phyloP scores from a whole-genome alignment of 2,797 vertebrate genomes.

The Pachyuromys duprasi region DNA sequence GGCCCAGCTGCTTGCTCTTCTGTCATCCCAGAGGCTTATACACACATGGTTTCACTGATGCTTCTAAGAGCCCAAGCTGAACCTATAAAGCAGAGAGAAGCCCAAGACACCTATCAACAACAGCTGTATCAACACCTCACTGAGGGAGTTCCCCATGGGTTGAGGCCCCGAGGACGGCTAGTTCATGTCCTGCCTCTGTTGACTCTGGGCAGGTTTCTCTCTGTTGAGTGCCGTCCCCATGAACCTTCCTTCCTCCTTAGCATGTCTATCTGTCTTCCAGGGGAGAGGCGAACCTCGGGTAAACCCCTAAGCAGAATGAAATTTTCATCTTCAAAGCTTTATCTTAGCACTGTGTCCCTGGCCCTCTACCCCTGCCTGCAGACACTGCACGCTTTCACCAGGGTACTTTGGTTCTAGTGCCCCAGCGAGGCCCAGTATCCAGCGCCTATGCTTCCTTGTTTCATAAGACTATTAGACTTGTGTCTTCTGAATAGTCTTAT shows the following conservation, averaged over 20 bases:
- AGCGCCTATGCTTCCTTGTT: not conserved
- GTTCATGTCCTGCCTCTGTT: not conserved
- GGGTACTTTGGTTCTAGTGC: not conserved
- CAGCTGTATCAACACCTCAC: not conserved
- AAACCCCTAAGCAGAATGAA: not conserved
- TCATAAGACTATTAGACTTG: not conserved
- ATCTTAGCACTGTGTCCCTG: fast-evolving
- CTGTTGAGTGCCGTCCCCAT: not conserved
- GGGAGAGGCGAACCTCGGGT: not conserved
- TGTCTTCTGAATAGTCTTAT: not conserved
- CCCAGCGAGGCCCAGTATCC: not conserved
- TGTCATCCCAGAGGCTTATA: not conserved
- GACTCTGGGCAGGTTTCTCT: not conserved
- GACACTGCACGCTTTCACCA: not conserved
- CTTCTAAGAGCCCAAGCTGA: not conserved
- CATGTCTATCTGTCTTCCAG: not conserved
- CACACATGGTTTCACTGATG: not conserved
- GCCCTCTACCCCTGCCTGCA: not conserved
- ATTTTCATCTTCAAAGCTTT: not conserved
- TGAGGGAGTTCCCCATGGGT: fast-evolving
- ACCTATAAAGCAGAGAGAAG: not conserved
- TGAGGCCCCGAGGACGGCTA: not conserved
- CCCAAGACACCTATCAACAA: not conserved
- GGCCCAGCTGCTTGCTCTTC: not conserved
- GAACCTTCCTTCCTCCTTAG: not conserved